These are phyloP conservation scores for Drosophila aff. DNA, from an alignment of 1,140 invertebrate species.

Conservation along the genomic window DNA sequence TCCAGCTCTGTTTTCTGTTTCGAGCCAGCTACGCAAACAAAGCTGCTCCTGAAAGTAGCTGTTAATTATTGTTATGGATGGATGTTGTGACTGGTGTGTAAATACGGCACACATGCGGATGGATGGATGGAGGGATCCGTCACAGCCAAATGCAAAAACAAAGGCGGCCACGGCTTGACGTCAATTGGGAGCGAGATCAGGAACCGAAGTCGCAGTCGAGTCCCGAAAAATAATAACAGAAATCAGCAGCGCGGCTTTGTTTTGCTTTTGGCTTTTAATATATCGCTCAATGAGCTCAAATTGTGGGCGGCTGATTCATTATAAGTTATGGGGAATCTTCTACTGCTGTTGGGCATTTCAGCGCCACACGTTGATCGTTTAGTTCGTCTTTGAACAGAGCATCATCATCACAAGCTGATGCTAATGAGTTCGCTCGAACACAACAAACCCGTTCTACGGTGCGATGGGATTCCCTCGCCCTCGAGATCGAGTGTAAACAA, in stretches of 20 bases:
- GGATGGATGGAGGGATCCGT: slow-evolving; percentile 36
- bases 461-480: slow-evolving; percentile 59
- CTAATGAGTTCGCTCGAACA: slow-evolving; percentile 63
- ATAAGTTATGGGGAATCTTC: slow-evolving; percentile 40
- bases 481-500: slow-evolving; percentile 41
- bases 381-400: neutral
- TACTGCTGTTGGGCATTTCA: slow-evolving; percentile 18
- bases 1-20: slow-evolving; percentile 53
- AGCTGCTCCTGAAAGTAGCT: slow-evolving; percentile 73
- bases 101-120: slow-evolving; percentile 59
- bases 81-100: slow-evolving; percentile 59
- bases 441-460: slow-evolving; percentile 42
- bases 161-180: slow-evolving; percentile 56
- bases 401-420: slow-evolving; percentile 47
- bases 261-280: slow-evolving; percentile 27
- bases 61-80: slow-evolving; percentile 57
- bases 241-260: slow-evolving; percentile 27
- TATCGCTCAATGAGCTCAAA: slow-evolving; percentile 37
- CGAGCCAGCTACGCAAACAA: slow-evolving; percentile 71
- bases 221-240: slow-evolving; percentile 30
- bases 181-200: slow-evolving; percentile 62
- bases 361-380: slow-evolving; percentile 30
- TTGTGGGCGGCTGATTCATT: slow-evolving; percentile 60
- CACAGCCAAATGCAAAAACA: slow-evolving; percentile 55
- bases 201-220: slow-evolving; percentile 21